These are phyloP conservation scores for Dasyurus viverrinus DNA, from an alignment of 2,113 vertebrate genomes.

Conservation along the genomic window DNA sequence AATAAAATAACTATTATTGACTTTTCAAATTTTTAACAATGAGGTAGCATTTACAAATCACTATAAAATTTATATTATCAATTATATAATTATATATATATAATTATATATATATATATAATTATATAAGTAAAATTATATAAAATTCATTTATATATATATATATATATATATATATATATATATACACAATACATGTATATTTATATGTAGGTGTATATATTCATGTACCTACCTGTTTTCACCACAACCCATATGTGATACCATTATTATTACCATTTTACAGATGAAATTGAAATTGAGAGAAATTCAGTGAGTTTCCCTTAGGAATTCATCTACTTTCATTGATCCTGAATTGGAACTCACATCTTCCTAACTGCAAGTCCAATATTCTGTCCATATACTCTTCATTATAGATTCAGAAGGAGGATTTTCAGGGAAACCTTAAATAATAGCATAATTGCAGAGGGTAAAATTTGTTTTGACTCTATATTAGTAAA, in stretches of 20 bases:
- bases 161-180: too few species aligned
- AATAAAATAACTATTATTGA: background rate
- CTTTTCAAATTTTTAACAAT: background rate
- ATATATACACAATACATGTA: background rate
- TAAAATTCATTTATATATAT: background rate
- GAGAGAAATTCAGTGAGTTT: background rate
- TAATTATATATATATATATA: too few species aligned
- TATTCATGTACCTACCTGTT: background rate
- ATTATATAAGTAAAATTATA: too few species aligned
- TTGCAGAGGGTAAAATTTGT: background rate
- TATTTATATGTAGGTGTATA: background rate
- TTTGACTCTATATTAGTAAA: background rate
- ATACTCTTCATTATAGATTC: background rate
- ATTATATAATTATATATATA: too few species aligned
- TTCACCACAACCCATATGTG: background rate
- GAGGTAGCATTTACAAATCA: background rate
- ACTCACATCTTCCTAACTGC: background rate
- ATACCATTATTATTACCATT: background rate
- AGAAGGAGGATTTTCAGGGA: background rate
- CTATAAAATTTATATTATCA: background rate
- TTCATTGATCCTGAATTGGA: background rate
- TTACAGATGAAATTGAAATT: background rate
- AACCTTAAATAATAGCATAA: background rate
- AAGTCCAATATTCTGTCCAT: background rate
- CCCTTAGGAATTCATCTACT: background rate